Base-by-base conservation (phyloP, 2,888 invertebrate species). In the Autographa pulchrina region DNA sequence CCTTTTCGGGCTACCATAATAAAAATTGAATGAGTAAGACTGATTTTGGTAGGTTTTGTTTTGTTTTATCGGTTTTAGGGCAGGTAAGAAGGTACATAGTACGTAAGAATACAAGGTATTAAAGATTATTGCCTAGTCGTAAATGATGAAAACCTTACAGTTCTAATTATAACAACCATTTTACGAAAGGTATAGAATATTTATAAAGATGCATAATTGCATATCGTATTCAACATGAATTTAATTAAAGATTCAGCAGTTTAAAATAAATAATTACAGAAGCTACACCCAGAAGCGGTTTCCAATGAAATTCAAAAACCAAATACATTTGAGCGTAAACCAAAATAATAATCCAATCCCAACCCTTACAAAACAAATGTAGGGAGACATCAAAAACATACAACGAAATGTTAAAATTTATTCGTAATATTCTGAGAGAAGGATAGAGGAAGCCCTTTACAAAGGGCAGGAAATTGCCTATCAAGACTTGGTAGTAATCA, bases 401-500 rank as follows among this genome's bases (percentile, higher is more conserved):
- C 84, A 83, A 81, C 85, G 86, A 87, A 89, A 90, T 87, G 88
- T 91, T 91, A 89, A 92, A 93, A 91, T 92, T 92, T 89, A 90
- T 91, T 90, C 88, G 87, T 81, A 88, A 89, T 91, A 90, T 88
- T 88, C 86, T 83, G 84, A 84, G 83, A 85, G 86, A 89, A 86
- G 77, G 84, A 82, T 75, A 89, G 91, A 92, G 93, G 93, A 92
- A 90, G 86, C 83, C 38, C 41, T 82, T 87, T 86, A 94, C 95
- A 95, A 95, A 95, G 94, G 86, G 83, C 86, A 91, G 95, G 95
- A 95, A 95, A 94, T 95, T 95, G 94, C 93, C 93, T 95, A 95
- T 94, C 93, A 92, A 81, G 84, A 88, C 87, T 89, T 89, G 89
- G 89, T 88, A 92, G 93, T 92, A 92, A 93, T 89, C 89, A 89